These are phyloP conservation scores for Drosophila atroscutellata DNA, from an alignment of 2,888 invertebrate genomes.

Conservation along the genomic window DNA sequence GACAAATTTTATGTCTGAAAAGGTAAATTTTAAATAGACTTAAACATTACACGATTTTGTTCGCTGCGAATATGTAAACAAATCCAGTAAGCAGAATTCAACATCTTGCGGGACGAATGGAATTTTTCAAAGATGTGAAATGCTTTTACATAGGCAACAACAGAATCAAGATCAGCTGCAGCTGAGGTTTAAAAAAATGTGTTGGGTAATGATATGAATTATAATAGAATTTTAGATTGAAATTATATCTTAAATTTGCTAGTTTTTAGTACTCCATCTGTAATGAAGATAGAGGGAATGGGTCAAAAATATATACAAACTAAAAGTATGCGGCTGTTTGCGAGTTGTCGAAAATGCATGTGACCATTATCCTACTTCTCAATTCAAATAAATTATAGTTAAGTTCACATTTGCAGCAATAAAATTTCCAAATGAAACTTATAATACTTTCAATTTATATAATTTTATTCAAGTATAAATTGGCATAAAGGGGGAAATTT, in stretches of 20 bases:
- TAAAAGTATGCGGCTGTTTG: neutral
- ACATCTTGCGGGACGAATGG: neutral
- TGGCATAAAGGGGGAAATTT: too few species aligned
- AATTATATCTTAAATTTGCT: neutral
- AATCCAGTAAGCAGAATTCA: too few species aligned
- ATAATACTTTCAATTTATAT: too few species aligned
- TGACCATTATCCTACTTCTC: neutral
- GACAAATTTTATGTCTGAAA: too few species aligned
- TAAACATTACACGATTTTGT: too few species aligned
- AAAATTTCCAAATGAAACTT: too few species aligned
- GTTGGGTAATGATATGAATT: neutral
- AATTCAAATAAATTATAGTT: neutral
- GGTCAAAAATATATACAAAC: neutral
- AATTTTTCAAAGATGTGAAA: neutral
- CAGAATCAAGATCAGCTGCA: neutral
- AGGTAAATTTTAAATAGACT: too few species aligned
- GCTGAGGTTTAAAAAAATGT: neutral
- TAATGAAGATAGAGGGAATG: neutral
- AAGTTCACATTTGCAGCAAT: neutral
- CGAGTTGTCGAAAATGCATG: neutral
- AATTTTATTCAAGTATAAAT: too few species aligned
- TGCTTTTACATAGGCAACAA: neutral
- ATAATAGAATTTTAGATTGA: neutral
- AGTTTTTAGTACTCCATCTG: neutral
- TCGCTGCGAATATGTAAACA: too few species aligned